Base-by-base conservation (phyloP, 2,888 invertebrate genomes). In the Caenorhabditis sp. region DNA sequence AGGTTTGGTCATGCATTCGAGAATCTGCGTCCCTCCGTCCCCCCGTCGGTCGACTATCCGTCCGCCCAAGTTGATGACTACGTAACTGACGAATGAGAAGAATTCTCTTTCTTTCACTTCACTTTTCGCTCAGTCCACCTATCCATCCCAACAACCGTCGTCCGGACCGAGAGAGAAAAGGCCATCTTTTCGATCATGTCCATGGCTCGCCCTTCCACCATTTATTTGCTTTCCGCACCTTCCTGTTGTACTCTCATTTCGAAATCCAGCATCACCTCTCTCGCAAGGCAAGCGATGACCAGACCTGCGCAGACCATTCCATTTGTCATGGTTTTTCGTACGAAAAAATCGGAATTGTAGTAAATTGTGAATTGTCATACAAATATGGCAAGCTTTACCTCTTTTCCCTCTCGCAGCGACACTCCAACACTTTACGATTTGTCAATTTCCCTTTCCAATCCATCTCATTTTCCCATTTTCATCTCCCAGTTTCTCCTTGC, bases 221-320 rank as follows among this genome's bases (percentile, higher is more conserved):
- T 13, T 55, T 76, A 26, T 76, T 76, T 76, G 76, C 76, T 67
- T 76, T 67, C 67, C 67, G 61, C 76, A 51, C 76, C 76, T 68
- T 55, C 50, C 32, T 56, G 40, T 71, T 67, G 72, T 74, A 74
- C 72, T 74, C 65, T 74, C 76, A 47, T 76, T 76, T 76, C 76
- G 76, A 76, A 76, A 76, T 76, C 76, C 76, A 67, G 47, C 67
- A 67, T 56, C 60, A 67, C 22, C 53, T 24, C 1, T n/a, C 13
- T 37, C 60, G 40, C 37, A 13, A 37, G 35, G 5, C 32, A 22
- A 55, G 64, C 37, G 58, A 58, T 40, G 26, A 50, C 32, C 60
- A 76, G 74, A 74, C 74, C 9, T 9, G 32, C 9, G 5, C 76
- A 53, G 55, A 71, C 71, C 62, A 71, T 71, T 71, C n/a, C n/a